Percentiles rank a stretch among this genome's conserved stretches.
Conservation (phyloP, 2,797 vertebrate species). For the Darevskia nairensis region DNA sequence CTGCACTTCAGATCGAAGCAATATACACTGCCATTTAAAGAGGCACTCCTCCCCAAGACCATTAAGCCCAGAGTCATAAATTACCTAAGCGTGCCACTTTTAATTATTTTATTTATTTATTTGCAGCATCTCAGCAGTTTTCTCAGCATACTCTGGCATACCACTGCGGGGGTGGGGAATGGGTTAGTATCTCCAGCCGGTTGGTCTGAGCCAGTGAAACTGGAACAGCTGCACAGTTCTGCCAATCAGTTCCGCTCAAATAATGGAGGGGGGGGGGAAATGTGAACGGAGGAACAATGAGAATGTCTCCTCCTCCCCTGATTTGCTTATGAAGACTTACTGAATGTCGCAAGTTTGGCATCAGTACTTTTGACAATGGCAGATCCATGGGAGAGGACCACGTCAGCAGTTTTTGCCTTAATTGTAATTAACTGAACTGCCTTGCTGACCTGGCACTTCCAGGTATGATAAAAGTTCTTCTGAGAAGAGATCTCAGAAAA, state of each 20-base stretch:
- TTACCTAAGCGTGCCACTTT: background rate
- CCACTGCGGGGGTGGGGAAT: background rate
- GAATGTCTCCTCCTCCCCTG: background rate
- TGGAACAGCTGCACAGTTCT: background rate
- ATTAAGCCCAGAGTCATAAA: background rate
- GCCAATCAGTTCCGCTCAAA: background rate
- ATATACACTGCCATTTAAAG: too few species aligned
- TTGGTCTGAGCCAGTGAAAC: background rate
- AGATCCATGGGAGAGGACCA: background rate
- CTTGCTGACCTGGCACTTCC: background rate
- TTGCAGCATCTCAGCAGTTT: background rate
- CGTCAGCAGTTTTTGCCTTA: background rate
- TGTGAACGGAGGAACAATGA: background rate
- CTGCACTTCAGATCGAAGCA: too few species aligned
- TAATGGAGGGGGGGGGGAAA: background rate
- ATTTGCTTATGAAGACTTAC: background rate
- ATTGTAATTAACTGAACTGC: conserved; percentile 13
- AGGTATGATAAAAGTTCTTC: conserved; percentile 1
- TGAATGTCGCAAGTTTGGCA: background rate
- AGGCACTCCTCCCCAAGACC: too few species aligned
- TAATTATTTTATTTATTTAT: conserved; percentile 2
- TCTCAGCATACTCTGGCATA: background rate
- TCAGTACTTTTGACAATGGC: conserved; percentile 21
- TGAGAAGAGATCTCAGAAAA: conserved; percentile 17
- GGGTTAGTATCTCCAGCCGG: background rate